Conservation (phyloP, 2,113 vertebrate genomes). For the Rhodinocichla rosea region DNA sequence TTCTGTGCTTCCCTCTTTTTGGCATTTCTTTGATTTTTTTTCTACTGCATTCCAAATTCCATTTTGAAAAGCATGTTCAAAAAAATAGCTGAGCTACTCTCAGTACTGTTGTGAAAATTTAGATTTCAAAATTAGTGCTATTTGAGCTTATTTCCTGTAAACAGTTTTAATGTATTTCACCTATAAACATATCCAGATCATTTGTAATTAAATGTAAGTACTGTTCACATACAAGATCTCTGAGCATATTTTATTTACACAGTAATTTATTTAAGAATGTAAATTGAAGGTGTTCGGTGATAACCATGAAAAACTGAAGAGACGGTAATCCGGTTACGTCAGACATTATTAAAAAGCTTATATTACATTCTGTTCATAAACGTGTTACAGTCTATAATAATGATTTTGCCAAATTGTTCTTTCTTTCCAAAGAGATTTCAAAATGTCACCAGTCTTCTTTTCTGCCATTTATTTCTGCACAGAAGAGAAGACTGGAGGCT, state of each 20-base stretch:
- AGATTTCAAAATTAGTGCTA: slow-evolving; percentile 55
- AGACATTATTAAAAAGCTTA: slow-evolving; percentile 8
- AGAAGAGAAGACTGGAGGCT: neutral
- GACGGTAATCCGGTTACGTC: neutral
- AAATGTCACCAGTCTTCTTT: neutral
- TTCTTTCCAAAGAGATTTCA: neutral
- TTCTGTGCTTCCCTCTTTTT: slow-evolving; percentile 66
- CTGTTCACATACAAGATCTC: slow-evolving; percentile 46
- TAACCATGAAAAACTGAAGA: neutral
- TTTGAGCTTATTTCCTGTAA: slow-evolving; percentile 37
- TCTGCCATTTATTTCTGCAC: neutral
- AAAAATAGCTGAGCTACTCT: slow-evolving; percentile 53
- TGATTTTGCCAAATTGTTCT: neutral
- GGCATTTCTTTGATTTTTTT: slow-evolving; percentile 65
- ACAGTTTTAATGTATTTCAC: slow-evolving; percentile 55
- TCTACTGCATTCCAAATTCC: slow-evolving; percentile 48
- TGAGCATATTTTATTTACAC: slow-evolving; percentile 59
- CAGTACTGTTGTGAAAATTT: slow-evolving; percentile 56
- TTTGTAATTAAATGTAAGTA: slow-evolving; percentile 71
- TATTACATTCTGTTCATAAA: neutral
- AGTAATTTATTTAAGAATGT: slow-evolving; percentile 67
- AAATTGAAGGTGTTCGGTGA: slow-evolving; percentile 19
- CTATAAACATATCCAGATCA: slow-evolving; percentile 45
- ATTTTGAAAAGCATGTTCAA: slow-evolving; percentile 70
- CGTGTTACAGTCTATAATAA: neutral